Conservation (phyloP, 2,113 vertebrate genomes). For the Shinisaurus crocodilurus region DNA sequence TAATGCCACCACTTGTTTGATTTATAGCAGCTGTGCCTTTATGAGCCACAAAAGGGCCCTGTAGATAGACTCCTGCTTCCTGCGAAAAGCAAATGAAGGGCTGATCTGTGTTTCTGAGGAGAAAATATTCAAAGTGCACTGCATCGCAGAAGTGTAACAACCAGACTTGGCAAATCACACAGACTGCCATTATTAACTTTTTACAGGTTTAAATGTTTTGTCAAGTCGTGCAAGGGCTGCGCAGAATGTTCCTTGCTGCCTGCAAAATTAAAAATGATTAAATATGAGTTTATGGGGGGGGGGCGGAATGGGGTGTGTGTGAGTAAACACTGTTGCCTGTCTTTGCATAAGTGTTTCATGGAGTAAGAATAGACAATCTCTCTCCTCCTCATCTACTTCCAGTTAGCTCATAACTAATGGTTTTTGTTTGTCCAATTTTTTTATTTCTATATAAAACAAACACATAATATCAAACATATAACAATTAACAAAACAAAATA, state of each 20-base stretch:
- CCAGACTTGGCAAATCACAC: background rate
- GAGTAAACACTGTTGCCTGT: background rate
- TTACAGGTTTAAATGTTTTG: background rate
- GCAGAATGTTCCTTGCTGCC: background rate
- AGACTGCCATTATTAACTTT: background rate
- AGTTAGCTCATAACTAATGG: background rate
- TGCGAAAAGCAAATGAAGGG: slow-evolving; percentile 50
- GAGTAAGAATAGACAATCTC: background rate
- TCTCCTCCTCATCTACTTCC: background rate
- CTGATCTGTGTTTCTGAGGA: slow-evolving; percentile 45
- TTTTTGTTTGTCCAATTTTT: too few relatives aligned
- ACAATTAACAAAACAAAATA: too few relatives aligned
- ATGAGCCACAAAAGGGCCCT: slow-evolving; percentile 53
- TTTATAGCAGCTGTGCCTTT: slow-evolving; percentile 67
- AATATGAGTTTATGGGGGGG: background rate
- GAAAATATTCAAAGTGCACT: slow-evolving; percentile 45
- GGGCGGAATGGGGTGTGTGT: background rate
- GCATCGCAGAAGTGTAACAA: slow-evolving; percentile 15
- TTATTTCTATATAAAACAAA: too few relatives aligned
- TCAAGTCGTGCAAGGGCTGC: background rate
- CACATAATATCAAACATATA: too few relatives aligned
- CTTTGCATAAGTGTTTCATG: background rate
- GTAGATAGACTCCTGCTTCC: slow-evolving; percentile 48
- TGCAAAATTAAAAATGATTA: background rate
- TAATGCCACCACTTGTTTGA: slow-evolving; percentile 68